These are phyloP conservation scores for Pyxicephalus adspersus DNA, from an alignment of 2,113 vertebrate species.

Conservation along the genomic window DNA sequence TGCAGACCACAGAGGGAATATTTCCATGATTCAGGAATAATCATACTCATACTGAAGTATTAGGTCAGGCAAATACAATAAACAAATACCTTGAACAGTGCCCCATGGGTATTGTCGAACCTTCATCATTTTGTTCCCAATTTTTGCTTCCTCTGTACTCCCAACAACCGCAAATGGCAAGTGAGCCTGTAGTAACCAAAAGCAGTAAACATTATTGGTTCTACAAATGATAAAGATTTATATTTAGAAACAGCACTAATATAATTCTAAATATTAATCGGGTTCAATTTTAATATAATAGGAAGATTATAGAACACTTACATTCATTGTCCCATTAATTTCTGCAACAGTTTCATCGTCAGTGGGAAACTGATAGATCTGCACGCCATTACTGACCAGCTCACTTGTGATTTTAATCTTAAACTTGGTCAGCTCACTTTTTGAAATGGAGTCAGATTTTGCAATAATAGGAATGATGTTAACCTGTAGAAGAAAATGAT, in stretches of 20 bases:
- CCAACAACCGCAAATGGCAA: conserved; percentile 96
- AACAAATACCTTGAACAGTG: conserved; percentile 84
- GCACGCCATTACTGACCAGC: conserved; percentile 95
- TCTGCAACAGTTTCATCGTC: conserved; percentile 95
- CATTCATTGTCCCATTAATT: conserved; percentile 98
- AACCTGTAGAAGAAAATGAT: conserved; percentile 73
- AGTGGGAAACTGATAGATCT: conserved; percentile 98
- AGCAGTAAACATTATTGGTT: too few relatives aligned
- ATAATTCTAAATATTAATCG: too few relatives aligned
- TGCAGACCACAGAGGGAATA: too few relatives aligned
- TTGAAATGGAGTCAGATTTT: conserved; percentile 96
- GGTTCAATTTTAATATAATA: too few relatives aligned
- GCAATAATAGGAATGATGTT: conserved; percentile 98
- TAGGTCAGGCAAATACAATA: too few relatives aligned
- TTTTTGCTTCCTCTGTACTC: conserved; percentile 97
- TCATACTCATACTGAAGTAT: too few relatives aligned
- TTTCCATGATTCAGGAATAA: too few relatives aligned
- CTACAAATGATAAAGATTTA: too few relatives aligned
- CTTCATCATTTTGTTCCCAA: conserved; percentile 98
- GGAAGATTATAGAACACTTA: conserved; percentile 68
- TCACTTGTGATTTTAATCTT: conserved; percentile 99
- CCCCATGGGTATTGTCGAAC: conserved; percentile 98
- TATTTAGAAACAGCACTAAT: not conserved
- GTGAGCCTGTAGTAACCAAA: conserved; percentile 81
- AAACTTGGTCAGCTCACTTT: conserved; percentile 96